These are phyloP conservation scores for Drosophila robusta DNA, from an alignment of 2,888 invertebrate genomes.

Conservation along the genomic window DNA sequence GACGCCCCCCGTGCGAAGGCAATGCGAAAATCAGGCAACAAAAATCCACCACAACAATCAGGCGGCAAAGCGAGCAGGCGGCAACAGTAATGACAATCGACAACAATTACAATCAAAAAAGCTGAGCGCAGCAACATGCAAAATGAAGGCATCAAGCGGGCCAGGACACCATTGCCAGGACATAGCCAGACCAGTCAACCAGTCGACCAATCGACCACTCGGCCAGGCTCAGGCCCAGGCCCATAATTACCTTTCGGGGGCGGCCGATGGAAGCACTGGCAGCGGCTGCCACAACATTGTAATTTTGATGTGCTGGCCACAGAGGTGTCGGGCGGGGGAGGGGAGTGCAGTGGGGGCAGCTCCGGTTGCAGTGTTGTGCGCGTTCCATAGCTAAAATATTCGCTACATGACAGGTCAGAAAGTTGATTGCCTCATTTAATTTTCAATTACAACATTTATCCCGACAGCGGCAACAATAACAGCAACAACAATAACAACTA, in stretches of 20 bases:
- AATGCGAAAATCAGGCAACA: conserved; percentile 64
- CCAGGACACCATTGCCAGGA: conserved; percentile 6
- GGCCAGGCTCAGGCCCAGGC: too few species aligned
- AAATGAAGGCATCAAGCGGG: conserved; percentile 55
- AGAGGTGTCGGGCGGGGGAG: not conserved
- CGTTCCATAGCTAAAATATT: conserved; percentile 80
- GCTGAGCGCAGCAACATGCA: conserved; percentile 59
- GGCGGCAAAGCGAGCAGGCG: conserved; percentile 40
- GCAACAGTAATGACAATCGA: conserved; percentile 79
- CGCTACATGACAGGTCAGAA: conserved; percentile 78
- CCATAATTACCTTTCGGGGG: conserved; percentile 72
- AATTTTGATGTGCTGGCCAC: conserved; percentile 66
- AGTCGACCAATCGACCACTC: conserved; percentile 47
- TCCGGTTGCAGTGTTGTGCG: conserved; percentile 31
- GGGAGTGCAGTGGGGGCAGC: not conserved
- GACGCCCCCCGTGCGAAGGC: not conserved
- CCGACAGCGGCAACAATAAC: conserved; percentile 43
- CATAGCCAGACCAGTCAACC: not conserved
- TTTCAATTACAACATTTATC: conserved; percentile 80
- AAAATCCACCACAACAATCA: conserved; percentile 65
- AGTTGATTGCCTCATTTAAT: conserved; percentile 80
- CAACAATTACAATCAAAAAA: conserved; percentile 81
- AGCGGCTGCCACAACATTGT: conserved; percentile 67
- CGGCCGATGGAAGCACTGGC: not conserved
- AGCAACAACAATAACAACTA: conserved; percentile 23